Evolutionary conservation across 2,113 vertebrate species (phyloP).

Genomic region (Platysternon megacephalum): DNA sequence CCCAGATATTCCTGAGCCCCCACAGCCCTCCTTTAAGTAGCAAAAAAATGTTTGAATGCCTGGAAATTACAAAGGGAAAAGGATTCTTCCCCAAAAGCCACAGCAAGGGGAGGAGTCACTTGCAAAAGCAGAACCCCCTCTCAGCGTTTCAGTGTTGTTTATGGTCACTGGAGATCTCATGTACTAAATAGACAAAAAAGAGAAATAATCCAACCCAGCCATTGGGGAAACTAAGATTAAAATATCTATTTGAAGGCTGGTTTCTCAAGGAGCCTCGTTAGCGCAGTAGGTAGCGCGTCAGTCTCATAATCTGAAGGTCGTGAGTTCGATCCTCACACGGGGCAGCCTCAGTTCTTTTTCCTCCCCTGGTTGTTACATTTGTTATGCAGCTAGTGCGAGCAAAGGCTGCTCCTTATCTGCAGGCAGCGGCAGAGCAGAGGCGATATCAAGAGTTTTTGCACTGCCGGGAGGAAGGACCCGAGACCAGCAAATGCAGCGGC

Average conservation of each 20-base stretch:
- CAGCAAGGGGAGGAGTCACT: accelerated
- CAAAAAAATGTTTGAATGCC: background rate
- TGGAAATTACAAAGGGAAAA: background rate
- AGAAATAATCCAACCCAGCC: background rate
- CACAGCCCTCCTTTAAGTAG: background rate
- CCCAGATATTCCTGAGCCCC: background rate
- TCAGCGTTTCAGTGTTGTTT: background rate
- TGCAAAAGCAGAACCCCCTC: accelerated
- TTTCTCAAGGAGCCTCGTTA: conserved; percentile 77
- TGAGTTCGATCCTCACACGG: conserved; percentile 92
- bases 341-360: conserved; percentile 62
- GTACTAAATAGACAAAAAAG: background rate
- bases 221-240: background rate
- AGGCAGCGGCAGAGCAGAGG: background rate
- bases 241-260: accelerated
- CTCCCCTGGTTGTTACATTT: accelerated
- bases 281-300: conserved; percentile 91
- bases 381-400: background rate
- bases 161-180: too few species aligned
- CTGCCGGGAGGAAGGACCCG: background rate
- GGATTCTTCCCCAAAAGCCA: background rate
- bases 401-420: background rate
- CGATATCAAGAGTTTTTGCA: background rate
- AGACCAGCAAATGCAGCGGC: background rate
- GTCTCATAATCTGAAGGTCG: conserved; percentile 94